Evolutionary conservation across 1,140 invertebrate species (phyloP), one percentile per base, ranked within the genome.

Genomic region (Danaus melanippus): DNA sequence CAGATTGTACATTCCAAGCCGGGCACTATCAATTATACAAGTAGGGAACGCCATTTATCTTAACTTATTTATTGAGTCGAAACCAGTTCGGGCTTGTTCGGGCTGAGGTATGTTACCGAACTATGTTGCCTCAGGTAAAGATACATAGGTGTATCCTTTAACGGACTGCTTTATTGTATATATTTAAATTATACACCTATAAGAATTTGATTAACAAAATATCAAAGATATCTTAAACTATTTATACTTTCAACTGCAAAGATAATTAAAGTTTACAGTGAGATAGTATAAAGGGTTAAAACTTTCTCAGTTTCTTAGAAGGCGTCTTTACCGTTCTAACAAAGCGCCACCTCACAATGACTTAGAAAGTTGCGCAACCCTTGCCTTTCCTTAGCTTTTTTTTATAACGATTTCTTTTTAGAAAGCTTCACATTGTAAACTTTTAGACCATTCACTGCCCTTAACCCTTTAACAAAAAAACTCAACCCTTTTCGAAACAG

Each of bases 291-390:
- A 69, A 72, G 70, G 67, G 70, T 79, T 69, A 58, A 55, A 66
- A 77, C 77, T 78, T 84, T 80, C 79, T 73, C 74, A 58, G 60
- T 61, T 84, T 84, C 83, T 62, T 42, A 76, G 80, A 86, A 83
- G 69, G 54, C 40, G 41, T 70, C 59, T 68, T 67, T 61, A 66
- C 53, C 48, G 56, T 45, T 21, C 57, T 53, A 60, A 60, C 54
- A 77, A 73, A 79, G 56, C 71, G 60, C 67, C 67, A 77, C 72
- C 73, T 80, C 69, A 83, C 80, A 84, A 84, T 72, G 81, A 62
- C 79, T 80, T 86, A 82, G 83, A 86, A 86, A 86, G 83, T 86
- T 86, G 77, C 71, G 74, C 79, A 86, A 86, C 79, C 79, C 81
- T 86, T 80, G 70, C 69, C 67, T 63, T 57, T 62, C 62, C 63